These are phyloP conservation scores for Sterna hirundo DNA, from an alignment of 2,113 vertebrate genomes.

Conservation along the genomic window DNA sequence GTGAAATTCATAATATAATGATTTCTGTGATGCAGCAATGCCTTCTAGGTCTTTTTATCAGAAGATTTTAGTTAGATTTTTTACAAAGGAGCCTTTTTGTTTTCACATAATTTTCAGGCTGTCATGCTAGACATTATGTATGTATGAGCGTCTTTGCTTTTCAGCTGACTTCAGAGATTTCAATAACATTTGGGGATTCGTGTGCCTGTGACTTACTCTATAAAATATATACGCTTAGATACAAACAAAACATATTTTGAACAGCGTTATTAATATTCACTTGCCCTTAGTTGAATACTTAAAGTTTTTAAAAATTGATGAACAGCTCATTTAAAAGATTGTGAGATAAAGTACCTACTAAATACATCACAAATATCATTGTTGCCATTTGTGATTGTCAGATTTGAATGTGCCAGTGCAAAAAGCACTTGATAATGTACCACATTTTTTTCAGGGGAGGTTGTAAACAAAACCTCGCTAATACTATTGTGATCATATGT, in stretches of 20 bases:
- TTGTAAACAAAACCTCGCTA: conserved; percentile 43
- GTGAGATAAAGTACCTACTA: background rate
- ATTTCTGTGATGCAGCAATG: conserved; percentile 46
- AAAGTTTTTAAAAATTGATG: conserved; percentile 59
- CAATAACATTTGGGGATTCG: conserved; percentile 62
- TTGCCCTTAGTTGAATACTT: conserved; percentile 23
- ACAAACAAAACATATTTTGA: conserved; percentile 34
- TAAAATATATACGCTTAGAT: conserved; percentile 57
- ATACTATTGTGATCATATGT: conserved; percentile 44
- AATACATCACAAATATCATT: background rate
- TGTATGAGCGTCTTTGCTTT: conserved; percentile 62
- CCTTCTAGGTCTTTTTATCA: conserved; percentile 54
- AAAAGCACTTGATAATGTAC: conserved; percentile 26
- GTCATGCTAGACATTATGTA: conserved; percentile 51
- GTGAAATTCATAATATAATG: conserved; percentile 64
- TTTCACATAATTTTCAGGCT: conserved; percentile 65
- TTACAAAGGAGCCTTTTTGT: conserved; percentile 49
- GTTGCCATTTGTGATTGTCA: conserved; percentile 36
- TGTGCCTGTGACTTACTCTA: conserved; percentile 31
- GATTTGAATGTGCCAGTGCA: background rate
- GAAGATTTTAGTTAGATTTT: conserved; percentile 49
- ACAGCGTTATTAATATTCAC: background rate
- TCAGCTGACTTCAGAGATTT: conserved; percentile 72
- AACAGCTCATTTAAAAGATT: background rate
- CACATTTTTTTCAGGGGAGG: background rate